Evolutionary conservation across 2,113 vertebrate species (phyloP).

Genomic region (Neopipo cinnamomea): DNA sequence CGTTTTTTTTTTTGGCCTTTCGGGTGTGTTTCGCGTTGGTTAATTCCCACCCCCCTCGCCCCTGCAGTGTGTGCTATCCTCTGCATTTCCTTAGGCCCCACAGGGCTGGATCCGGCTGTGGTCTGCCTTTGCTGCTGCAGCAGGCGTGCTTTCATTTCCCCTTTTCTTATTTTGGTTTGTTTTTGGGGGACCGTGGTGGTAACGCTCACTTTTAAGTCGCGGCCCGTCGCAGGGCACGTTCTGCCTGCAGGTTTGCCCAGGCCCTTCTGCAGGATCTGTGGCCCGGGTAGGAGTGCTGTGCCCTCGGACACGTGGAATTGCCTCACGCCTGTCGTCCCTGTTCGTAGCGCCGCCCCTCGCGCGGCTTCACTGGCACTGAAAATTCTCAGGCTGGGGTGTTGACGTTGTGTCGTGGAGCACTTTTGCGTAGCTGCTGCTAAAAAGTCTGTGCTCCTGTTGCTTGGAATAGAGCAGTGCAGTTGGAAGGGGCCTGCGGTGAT

Average conservation of each 20-base stretch:
- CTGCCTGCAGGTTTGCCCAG: neutral
- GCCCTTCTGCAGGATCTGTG: neutral
- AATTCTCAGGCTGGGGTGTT: rapidly evolving
- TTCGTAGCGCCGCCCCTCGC: neutral
- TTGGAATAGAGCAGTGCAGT: rapidly evolving
- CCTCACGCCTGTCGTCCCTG: rapidly evolving
- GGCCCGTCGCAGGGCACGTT: neutral
- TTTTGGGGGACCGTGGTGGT: neutral
- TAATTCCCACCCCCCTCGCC: rapidly evolving
- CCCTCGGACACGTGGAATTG: rapidly evolving
- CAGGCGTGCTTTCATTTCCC: rapidly evolving
- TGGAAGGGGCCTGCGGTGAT: rapidly evolving
- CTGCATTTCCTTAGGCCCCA: rapidly evolving
- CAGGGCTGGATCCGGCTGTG: rapidly evolving
- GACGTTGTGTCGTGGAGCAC: rapidly evolving
- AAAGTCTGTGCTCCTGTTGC: rapidly evolving
- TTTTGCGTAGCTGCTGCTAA: neutral
- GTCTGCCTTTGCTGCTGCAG: neutral
- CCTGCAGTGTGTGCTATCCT: rapidly evolving
- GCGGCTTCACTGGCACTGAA: rapidly evolving
- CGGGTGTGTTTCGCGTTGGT: neutral
- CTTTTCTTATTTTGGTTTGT: neutral
- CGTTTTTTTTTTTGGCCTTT: too few species aligned
- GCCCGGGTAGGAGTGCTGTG: rapidly evolving
- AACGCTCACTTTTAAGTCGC: rapidly evolving